Conservation (phyloP, 2,797 vertebrate species). For the Acipenser ruthenus region DNA sequence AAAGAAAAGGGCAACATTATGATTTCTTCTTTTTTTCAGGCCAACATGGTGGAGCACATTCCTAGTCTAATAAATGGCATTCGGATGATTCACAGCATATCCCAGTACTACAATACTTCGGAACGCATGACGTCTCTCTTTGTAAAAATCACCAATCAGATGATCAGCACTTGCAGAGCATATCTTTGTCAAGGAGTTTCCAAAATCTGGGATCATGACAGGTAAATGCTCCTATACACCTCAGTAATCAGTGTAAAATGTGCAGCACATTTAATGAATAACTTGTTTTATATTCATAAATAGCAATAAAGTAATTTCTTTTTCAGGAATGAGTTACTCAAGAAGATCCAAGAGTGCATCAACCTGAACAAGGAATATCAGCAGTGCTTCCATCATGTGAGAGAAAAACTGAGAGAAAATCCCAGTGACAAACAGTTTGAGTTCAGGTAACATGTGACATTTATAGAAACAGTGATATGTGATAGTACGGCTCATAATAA, state of each 20-base stretch:
- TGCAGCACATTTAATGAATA: too few relatives aligned
- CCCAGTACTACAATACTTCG: slow-evolving; percentile 68
- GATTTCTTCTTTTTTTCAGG: slow-evolving; percentile 35
- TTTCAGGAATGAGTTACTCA: slow-evolving; percentile 57
- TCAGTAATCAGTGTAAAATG: background rate
- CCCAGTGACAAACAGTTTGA: slow-evolving; percentile 56
- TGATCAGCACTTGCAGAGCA: slow-evolving; percentile 61
- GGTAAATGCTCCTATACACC: slow-evolving; percentile 41
- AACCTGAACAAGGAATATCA: slow-evolving; percentile 61
- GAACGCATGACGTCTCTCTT: slow-evolving; percentile 71
- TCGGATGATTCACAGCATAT: slow-evolving; percentile 62
- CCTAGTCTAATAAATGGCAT: slow-evolving; percentile 63
- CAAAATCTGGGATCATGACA: slow-evolving; percentile 67
- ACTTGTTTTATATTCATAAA: too few relatives aligned
- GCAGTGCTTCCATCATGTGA: slow-evolving; percentile 55
- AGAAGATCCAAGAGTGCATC: slow-evolving; percentile 56
- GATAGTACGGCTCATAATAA: background rate
- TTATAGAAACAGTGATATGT: background rate
- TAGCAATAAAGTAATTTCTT: background rate
- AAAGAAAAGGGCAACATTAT: background rate
- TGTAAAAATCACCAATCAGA: slow-evolving; percentile 77
- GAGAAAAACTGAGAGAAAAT: slow-evolving; percentile 51
- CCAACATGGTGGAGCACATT: slow-evolving; percentile 52
- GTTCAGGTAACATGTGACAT: slow-evolving; percentile 54
- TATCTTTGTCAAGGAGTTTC: slow-evolving; percentile 55